Evolutionary conservation across 2,888 invertebrate species (phyloP).

Genomic region (Tetragonula carbonaria): DNA sequence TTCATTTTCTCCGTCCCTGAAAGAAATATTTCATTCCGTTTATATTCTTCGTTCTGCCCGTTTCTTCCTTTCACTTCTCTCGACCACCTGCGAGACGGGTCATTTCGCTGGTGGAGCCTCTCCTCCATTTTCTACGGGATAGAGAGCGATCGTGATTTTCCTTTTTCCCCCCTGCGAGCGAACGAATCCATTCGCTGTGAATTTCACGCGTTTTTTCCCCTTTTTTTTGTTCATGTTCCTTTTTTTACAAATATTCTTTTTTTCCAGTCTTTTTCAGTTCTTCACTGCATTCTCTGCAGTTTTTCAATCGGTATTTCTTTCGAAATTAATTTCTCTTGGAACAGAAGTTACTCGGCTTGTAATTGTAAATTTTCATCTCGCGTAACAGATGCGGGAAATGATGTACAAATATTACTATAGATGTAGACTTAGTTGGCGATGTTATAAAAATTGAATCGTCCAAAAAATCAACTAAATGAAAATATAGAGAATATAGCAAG

Average conservation of each 20-base stretch:
- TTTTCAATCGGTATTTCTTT: too few species aligned
- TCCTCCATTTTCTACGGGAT: slow-evolving; percentile 37
- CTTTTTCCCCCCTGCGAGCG: slow-evolving; percentile 15
- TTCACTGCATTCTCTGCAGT: too few species aligned
- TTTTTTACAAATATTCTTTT: not conserved
- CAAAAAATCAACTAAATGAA: too few species aligned
- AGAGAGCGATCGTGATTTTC: slow-evolving; percentile 35
- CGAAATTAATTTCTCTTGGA: too few species aligned
- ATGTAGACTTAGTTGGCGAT: not conserved
- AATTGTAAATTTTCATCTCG: too few species aligned
- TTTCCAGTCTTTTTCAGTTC: too few species aligned
- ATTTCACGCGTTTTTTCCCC: not conserved
- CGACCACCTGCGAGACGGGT: slow-evolving; percentile 34
- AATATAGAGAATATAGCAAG: too few species aligned
- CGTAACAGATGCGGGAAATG: too few species aligned
- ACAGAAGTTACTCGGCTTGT: too few species aligned
- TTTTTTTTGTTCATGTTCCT: not conserved
- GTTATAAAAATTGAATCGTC: too few species aligned
- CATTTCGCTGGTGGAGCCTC: slow-evolving; percentile 30
- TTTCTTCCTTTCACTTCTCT: slow-evolving; percentile 63
- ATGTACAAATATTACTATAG: not conserved
- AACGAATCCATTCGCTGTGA: not conserved
- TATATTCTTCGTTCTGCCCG: slow-evolving; percentile 47
- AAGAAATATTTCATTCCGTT: slow-evolving; percentile 32
- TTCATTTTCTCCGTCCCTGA: slow-evolving; percentile 54